phyloP scores from a whole-genome alignment of 2,797 vertebrate genomes.

The Knipowitschia caucasica region DNA sequence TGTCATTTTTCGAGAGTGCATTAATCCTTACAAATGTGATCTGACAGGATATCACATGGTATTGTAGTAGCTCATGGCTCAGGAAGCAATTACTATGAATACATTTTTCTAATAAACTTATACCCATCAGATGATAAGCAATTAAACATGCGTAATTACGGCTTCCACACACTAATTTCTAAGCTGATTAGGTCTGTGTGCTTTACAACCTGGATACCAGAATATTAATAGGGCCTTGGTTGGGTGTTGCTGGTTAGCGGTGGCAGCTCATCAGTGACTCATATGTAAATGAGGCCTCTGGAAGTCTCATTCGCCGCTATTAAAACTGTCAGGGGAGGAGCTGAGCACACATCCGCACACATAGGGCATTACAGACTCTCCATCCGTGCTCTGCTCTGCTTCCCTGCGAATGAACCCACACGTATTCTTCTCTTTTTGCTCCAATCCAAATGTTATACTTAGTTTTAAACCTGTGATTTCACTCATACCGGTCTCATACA shows the following conservation, averaged over 20 bases:
- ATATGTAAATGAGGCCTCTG: conserved; percentile 71
- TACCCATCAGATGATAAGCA: conserved; percentile 78
- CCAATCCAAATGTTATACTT: conserved; percentile 4
- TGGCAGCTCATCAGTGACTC: conserved; percentile 71
- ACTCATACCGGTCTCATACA: not conserved
- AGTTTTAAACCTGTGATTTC: not conserved
- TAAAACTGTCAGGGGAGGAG: conserved; percentile 63
- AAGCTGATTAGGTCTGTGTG: conserved; percentile 78
- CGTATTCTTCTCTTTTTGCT: not conserved
- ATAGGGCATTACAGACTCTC: conserved; percentile 39
- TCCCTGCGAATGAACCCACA: conserved; percentile 12
- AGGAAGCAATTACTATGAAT: conserved; percentile 77
- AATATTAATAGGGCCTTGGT: conserved; percentile 72
- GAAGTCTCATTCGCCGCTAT: conserved; percentile 63
- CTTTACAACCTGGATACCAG: conserved; percentile 73
- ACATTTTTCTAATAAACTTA: conserved; percentile 80
- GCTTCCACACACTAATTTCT: conserved; percentile 76
- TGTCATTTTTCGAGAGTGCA: conserved; percentile 67
- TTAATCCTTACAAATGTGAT: conserved; percentile 69
- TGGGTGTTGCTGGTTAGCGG: conserved; percentile 61
- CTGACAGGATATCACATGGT: conserved; percentile 68
- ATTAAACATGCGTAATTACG: conserved; percentile 79
- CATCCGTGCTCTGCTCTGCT: conserved; percentile 16
- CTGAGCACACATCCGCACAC: conserved; percentile 15
- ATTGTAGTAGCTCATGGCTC: conserved; percentile 57